phyloP scores from a whole-genome alignment of 1,140 invertebrate species.

The Polypedilum pembai region DNA sequence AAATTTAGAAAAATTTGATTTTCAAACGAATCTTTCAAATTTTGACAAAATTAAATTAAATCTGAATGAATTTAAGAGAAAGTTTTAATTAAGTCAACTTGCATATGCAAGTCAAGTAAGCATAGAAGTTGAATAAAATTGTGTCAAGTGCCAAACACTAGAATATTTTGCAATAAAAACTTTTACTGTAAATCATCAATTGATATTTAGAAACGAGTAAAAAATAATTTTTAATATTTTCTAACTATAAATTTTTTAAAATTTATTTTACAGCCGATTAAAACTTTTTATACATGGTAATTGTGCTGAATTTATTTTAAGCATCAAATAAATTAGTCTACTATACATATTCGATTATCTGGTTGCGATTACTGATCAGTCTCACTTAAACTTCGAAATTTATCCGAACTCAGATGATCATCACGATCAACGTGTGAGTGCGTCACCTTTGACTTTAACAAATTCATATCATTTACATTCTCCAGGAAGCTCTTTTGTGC shows the following conservation, averaged over 20 bases:
- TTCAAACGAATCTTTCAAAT: too few species aligned
- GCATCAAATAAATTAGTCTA: neutral
- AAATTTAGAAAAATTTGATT: too few species aligned
- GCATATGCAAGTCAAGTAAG: too few species aligned
- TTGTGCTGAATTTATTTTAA: neutral
- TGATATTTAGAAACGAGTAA: too few species aligned
- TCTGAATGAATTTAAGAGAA: too few species aligned
- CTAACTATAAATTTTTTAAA: neutral
- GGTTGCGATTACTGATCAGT: neutral
- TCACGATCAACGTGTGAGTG: neutral
- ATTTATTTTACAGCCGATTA: constrained; percentile 13
- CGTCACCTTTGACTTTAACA: constrained; percentile 74
- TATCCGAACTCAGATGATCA: neutral
- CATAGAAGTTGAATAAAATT: too few species aligned
- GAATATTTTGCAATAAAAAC: too few species aligned
- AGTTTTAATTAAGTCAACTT: too few species aligned
- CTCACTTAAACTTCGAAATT: constrained; percentile 8
- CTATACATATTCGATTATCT: neutral
- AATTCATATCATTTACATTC: constrained; percentile 81
- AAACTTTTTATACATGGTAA: neutral
- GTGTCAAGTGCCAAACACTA: too few species aligned
- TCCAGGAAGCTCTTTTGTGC: constrained; percentile 81
- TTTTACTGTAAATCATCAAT: too few species aligned
- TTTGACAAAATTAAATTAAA: too few species aligned
- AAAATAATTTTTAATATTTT: neutral